Conservation (phyloP, 2,888 invertebrate genomes). For the Melikaiella ostensackeni region DNA sequence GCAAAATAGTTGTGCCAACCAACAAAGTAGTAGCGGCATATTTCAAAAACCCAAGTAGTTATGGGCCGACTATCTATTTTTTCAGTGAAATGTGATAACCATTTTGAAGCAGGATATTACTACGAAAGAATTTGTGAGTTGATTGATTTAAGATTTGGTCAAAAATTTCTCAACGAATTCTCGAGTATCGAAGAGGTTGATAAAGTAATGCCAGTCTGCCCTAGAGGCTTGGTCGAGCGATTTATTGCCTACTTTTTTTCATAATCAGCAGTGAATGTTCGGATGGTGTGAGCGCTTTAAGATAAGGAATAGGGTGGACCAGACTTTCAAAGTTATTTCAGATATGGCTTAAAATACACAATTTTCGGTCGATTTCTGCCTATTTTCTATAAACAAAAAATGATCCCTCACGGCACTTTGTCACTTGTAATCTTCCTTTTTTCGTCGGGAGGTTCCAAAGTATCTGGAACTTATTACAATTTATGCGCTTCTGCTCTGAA, state of each 20-base stretch:
- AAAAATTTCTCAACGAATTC: not conserved
- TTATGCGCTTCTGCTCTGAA: not conserved
- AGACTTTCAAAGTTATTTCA: slow-evolving; percentile 15
- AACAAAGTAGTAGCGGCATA: no score
- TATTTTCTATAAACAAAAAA: slow-evolving; percentile 25
- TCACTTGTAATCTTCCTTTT: slow-evolving; percentile 27
- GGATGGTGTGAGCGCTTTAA: slow-evolving; percentile 23
- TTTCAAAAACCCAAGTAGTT: no score
- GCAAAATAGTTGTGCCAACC: no score
- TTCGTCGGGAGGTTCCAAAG: not conserved
- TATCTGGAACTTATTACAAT: slow-evolving; percentile 29
- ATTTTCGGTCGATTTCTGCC: slow-evolving; percentile 34
- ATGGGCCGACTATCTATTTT: no score
- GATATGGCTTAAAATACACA: slow-evolving; percentile 33
- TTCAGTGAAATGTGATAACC: no score
- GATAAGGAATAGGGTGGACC: slow-evolving; percentile 31
- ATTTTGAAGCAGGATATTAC: no score
- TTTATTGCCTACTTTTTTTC: slow-evolving; percentile 21
- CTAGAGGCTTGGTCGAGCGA: not conserved
- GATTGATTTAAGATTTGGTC: no score
- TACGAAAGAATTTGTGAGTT: no score
- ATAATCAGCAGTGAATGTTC: slow-evolving; percentile 30
- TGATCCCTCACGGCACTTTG: slow-evolving; percentile 7
- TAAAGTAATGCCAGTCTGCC: not conserved
- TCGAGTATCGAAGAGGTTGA: slow-evolving; percentile 7